Base-by-base conservation (phyloP, 37 sponge, comb jelly and placozoan genomes). In the Tethya wilhelma region DNA sequence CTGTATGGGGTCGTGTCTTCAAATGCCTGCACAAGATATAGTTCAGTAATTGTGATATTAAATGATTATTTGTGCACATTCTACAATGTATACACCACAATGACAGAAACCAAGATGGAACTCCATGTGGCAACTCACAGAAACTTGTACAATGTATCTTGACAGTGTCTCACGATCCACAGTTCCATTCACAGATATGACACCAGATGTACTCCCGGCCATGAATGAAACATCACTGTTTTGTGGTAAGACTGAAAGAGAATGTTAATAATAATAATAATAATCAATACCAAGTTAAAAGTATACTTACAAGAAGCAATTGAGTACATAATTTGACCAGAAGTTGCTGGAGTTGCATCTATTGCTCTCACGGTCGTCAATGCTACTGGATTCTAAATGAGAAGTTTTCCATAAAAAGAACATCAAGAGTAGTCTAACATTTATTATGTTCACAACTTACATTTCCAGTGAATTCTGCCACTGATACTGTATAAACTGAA, bases 91-190 rank as follows among this genome's bases (percentile, higher is more conserved):
- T 19, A 49, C 14, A 14, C 14, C 14, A 19, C 14, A 14, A 14
- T 49, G 9, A 9, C 53, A 49, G 9, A 14, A 49, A 49, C 9
- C 14, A 9, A 9, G 14, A 9, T 19, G 53, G 14, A 49, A 9
- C 53, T 49, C 53, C 53, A 19, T 49, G 53, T 49, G 28, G 23
- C 45, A 2, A 19, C 71, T 70, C 43, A 70, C 71, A 4, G 22
- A 9, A 7, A 80, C 81, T 25, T 30, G 37, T 20, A 85, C 64
- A 0, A 77, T 7, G 29, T 78, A 85, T 58, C 86, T 20, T 9
- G 86, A 85, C 4, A 53, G 29, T 26, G 78, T 69, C 39, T 85
- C 86, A 4, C 78, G 39, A 37, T 85, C 86, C n/a, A 85, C 38
- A 4, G 86, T 75, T 5, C 86, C 86, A 53, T 67, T 30, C 4